Evolutionary conservation across 2,797 vertebrate species (phyloP).

Genomic region (Sarcophilus harrisii): DNA sequence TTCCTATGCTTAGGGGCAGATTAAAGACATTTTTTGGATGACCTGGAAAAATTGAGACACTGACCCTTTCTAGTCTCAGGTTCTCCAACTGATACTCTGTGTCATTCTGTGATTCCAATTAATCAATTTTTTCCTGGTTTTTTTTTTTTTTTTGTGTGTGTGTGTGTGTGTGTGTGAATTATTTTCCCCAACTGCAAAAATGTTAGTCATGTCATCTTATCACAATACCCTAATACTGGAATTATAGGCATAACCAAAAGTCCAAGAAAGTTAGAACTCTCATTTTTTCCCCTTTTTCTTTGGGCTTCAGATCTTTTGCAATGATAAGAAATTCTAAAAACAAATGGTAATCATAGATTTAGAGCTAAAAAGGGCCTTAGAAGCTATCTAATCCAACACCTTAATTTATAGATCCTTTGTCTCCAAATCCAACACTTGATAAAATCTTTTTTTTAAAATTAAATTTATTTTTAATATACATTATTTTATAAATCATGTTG

Average conservation of each 20-base stretch:
- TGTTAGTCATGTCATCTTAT: background rate
- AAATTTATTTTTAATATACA: no score
- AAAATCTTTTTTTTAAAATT: no score
- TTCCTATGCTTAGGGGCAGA: background rate
- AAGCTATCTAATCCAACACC: background rate
- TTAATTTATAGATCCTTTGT: background rate
- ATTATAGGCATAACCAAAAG: background rate
- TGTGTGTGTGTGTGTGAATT: background rate
- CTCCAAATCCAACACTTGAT: background rate
- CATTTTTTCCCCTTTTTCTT: slow-evolving; percentile 1
- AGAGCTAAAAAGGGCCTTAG: background rate
- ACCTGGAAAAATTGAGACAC: slow-evolving; percentile 1
- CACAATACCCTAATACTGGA: background rate
- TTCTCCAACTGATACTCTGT: background rate
- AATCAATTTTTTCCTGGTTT: background rate
- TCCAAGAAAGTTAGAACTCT: background rate
- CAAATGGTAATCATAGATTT: background rate
- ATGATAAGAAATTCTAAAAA: background rate
- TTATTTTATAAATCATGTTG: no score
- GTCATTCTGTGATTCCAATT: background rate
- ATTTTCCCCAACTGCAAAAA: background rate
- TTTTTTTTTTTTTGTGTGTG: background rate
- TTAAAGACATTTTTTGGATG: background rate
- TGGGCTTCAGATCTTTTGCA: slow-evolving; percentile 5
- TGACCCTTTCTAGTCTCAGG: background rate